Base-by-base conservation (phyloP, 2,888 invertebrate genomes). In the Amiota minor region DNA sequence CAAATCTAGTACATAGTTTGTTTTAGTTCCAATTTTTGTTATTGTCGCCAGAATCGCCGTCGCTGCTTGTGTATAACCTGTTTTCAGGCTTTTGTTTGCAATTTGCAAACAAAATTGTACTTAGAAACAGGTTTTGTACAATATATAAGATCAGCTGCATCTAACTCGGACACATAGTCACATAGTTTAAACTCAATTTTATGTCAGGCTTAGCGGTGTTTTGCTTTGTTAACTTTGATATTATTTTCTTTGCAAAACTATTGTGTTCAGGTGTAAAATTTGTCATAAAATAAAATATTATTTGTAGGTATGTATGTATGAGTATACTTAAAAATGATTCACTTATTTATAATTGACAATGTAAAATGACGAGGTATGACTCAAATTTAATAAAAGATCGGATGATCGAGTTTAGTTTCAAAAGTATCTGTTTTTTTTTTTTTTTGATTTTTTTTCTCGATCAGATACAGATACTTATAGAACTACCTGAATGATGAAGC, bases 11-110 rank as follows among this genome's bases (percentile, higher is more conserved):
- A 8, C 80, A 84, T 84, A 77, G 86, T 82, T 81, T 78, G 83
- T 83, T 83, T 86, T 83, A 83, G 84, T 83, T 83, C 73, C 84
- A 76, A 80, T 82, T 35, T 35, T 6, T 35, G 35, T 35, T 35
- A 35, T 35, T 77, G 78, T 70, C 75, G 74, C 64, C 70, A 68
- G 74, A 18, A 50, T 16, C 8, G 59, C 20, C 20, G 59, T 16
- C 14, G 9, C n/a, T 62, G 9, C 23, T 35, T 23, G 2, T 62
- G 1, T 50, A 12, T 23, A 68, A 68, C 67, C 67, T 68, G 67
- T 68, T 68, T 53, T 23, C 53, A 68, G 53, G 67, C 67, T 68
- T 68, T 50, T 68, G 8, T 49, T 49, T 49, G 65, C 65, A 11
- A 46, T 6, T 64, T 14, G 20, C 50, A 49, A 9, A 49, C 20